Evolutionary conservation across 2,888 invertebrate genomes (phyloP), one percentile per base, ranked within the genome.

Genomic region (Notocelia uddmanniana): DNA sequence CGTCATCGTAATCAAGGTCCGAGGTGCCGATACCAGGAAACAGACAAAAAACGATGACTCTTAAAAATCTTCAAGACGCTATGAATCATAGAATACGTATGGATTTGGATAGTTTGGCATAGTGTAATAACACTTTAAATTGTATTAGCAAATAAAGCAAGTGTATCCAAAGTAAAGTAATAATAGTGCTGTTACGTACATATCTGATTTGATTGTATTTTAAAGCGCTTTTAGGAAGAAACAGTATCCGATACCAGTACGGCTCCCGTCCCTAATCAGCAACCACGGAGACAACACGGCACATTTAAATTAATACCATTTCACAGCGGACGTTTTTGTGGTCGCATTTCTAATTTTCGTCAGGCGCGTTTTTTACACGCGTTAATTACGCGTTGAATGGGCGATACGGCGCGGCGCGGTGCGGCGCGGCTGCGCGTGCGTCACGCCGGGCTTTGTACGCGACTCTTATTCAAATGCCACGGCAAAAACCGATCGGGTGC

Each of bases 351-450:
- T 85, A 88, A 92, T 90, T 91, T 90, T 89, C 87, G 84, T 88
- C 85, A 85, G 85, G 83, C 78, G 75, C 80, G 81, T 88, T 92
- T 92, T 92, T 92, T 92, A 83, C 83, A 87, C 83, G 87, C 89
- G 85, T 91, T 90, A 91, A 93, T 92, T 92, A 91, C 83, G 86
- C 79, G 80, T 85, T 91, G 92, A 93, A 93, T 92, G 88, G 89
- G 37, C 73, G 55, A 50, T 64, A 69, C 64, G 37, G 52, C 64
- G 64, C n/a, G 52, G 52, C 52, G 64, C 64, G 50, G 64, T 50
- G 73, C 79, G 75, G 75, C 76, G 78, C 75, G 74, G 81, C 73
- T 79, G 89, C 86, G 89, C 90, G 90, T 90, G 89, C 87, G 83
- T 88, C 91, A 89, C 88, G 90, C 71, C 76, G 74, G 75, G 74